Evolutionary conservation across 92 coral and sea anemone species (phyloP).

Genomic region (Micromussa lordhowensis): DNA sequence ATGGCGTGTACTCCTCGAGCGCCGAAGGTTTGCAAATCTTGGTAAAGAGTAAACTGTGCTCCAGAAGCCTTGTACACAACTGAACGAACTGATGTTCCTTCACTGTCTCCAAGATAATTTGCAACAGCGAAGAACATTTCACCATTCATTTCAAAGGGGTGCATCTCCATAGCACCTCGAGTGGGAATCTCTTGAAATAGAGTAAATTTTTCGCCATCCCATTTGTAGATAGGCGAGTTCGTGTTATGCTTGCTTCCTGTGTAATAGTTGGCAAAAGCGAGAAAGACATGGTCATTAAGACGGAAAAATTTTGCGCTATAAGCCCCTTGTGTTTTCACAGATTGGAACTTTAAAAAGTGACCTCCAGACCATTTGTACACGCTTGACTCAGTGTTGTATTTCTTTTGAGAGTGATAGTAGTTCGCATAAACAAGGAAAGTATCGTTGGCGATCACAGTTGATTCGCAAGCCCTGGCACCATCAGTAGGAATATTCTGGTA

Average conservation of each 20-base stretch:
- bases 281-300: constrained; percentile 29
- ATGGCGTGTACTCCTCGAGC: constrained; percentile 40
- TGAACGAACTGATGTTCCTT: background rate
- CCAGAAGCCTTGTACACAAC: constrained; percentile 57
- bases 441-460: constrained; percentile 21
- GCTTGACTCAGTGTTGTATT: background rate
- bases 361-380: constrained; percentile 49
- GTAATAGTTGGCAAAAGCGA: constrained; percentile 20
- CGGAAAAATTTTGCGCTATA: constrained; percentile 38
- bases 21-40: constrained; percentile 38
- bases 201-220: constrained; percentile 7
- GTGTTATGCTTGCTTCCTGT: background rate
- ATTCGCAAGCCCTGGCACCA: constrained; percentile 15
- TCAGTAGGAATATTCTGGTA: constrained; percentile 35
- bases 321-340: constrained; percentile 8
- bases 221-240: constrained; percentile 22
- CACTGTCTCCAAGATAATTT: background rate
- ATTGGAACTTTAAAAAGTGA: constrained; percentile 26
- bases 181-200: constrained; percentile 36
- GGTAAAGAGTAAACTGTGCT: constrained; percentile 48
- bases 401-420: background rate
- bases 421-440: constrained; percentile 42
- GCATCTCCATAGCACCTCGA: constrained; percentile 6
- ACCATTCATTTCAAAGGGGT: constrained; percentile 5
- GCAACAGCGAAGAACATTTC: constrained; percentile 48